phyloP scores from a whole-genome alignment of 2,797 vertebrate species.

The Lerista edwardsae region DNA sequence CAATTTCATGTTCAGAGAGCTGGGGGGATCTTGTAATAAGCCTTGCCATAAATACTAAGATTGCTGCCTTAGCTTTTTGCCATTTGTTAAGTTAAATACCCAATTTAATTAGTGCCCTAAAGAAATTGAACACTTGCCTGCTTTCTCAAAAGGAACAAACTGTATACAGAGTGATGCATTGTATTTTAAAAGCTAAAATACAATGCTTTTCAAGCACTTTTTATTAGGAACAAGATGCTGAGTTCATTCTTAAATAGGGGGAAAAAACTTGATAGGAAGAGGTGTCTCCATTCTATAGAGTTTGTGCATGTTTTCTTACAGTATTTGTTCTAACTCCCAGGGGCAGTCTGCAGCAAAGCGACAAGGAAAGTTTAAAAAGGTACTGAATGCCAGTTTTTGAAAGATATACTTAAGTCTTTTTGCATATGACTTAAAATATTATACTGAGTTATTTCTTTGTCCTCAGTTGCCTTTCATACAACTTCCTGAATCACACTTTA shows the following conservation, averaged over 20 bases:
- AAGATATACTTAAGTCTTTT: slow-evolving; percentile 77
- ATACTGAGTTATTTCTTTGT: slow-evolving; percentile 55
- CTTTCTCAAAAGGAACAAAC: slow-evolving; percentile 43
- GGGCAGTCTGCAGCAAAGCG: slow-evolving; percentile 99
- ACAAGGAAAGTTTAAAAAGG: slow-evolving; percentile 99
- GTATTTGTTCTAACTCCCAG: slow-evolving; percentile 99
- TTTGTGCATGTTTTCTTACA: slow-evolving; percentile 94
- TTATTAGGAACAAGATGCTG: slow-evolving; percentile 57
- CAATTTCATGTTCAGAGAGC: slow-evolving; percentile 33
- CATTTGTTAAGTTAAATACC: neutral
- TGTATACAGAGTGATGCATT: slow-evolving; percentile 44
- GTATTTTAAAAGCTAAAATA: slow-evolving; percentile 48
- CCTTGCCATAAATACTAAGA: neutral
- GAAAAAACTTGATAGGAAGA: slow-evolving; percentile 58
- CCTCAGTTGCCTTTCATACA: slow-evolving; percentile 54
- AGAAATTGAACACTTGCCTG: slow-evolving; percentile 64
- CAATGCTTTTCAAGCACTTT: slow-evolving; percentile 69
- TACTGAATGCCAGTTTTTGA: slow-evolving; percentile 93
- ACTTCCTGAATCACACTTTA: neutral
- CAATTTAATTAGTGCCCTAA: slow-evolving; percentile 44
- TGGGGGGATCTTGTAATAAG: neutral
- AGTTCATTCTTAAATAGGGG: slow-evolving; percentile 46
- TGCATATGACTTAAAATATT: slow-evolving; percentile 73
- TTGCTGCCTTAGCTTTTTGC: neutral
- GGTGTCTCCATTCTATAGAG: slow-evolving; percentile 82